Conservation (phyloP, 2,113 vertebrate genomes). For the Zosterops pallidus region DNA sequence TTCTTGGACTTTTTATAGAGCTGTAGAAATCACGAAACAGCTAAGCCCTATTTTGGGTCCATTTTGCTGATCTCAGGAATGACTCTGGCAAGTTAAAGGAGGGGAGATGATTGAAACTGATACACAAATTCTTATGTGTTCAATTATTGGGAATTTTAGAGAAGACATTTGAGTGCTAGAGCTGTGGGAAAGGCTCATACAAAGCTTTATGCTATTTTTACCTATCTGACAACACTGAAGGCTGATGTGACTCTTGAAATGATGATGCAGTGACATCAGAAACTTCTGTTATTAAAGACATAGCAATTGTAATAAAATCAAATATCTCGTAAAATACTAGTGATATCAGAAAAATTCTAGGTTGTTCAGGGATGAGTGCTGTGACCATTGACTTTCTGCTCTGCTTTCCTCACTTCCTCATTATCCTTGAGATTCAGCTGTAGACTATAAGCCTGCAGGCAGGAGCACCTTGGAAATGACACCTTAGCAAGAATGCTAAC, state of each 20-base stretch:
- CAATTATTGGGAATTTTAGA: background rate
- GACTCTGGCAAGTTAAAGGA: background rate
- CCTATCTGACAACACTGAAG: background rate
- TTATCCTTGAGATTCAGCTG: background rate
- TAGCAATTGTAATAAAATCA: background rate
- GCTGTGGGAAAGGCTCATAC: background rate
- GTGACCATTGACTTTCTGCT: background rate
- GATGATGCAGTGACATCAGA: background rate
- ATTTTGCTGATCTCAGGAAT: background rate
- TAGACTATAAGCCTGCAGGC: background rate
- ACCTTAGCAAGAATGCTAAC: background rate
- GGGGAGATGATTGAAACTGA: background rate
- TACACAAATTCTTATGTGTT: background rate
- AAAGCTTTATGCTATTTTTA: background rate
- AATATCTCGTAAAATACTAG: background rate
- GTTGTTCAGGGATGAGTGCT: background rate
- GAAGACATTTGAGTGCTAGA: background rate
- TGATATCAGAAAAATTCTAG: background rate
- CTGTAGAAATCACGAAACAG: background rate
- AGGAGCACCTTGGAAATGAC: slow-evolving; percentile 34
- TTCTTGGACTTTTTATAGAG: background rate
- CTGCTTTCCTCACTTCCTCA: background rate
- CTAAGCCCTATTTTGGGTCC: background rate
- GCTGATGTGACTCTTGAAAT: background rate
- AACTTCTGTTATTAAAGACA: background rate